A percentile compares a stretch with the other conserved stretches of the same genome.
phyloP scores from a whole-genome alignment of 2,888 invertebrate genomes.

The Zootermopsis nevadensis region DNA sequence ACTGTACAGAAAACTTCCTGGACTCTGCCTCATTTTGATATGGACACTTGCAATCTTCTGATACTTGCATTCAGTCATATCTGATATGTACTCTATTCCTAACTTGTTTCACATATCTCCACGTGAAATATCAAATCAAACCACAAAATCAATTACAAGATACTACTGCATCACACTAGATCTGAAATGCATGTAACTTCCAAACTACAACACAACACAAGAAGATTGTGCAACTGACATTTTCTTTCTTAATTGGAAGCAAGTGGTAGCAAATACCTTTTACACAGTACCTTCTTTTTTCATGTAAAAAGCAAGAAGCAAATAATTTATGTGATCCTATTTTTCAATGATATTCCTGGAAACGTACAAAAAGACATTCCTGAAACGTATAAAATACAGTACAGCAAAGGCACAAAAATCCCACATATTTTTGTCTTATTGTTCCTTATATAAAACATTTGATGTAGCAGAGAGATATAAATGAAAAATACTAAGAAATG shows the following conservation, averaged over 20 bases:
- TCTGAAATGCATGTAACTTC: slow-evolving; percentile 1
- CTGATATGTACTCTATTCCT: slow-evolving; percentile 39
- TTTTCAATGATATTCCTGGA: slow-evolving; percentile 45
- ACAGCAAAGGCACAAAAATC: slow-evolving; percentile 52
- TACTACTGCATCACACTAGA: neutral
- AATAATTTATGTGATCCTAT: slow-evolving; percentile 34
- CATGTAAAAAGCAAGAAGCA: slow-evolving; percentile 34
- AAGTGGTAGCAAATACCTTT: slow-evolving; percentile 18
- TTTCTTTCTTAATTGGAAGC: neutral
- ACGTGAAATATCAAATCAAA: slow-evolving; percentile 13
- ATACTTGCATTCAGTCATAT: slow-evolving; percentile 25
- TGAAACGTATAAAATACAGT: slow-evolving; percentile 50
- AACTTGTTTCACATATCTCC: slow-evolving; percentile 5
- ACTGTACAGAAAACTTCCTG: neutral
- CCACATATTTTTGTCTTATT: slow-evolving; percentile 37
- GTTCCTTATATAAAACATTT: neutral
- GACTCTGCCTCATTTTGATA: slow-evolving; percentile 7
- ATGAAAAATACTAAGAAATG: neutral
- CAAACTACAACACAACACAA: neutral
- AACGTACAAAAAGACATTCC: slow-evolving; percentile 50
- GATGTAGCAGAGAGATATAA: slow-evolving; percentile 19
- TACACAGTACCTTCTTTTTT: slow-evolving; percentile 1
- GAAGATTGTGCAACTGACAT: slow-evolving; percentile 27
- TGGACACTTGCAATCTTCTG: slow-evolving; percentile 12
- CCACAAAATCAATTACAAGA: neutral